Evolutionary conservation across 2,113 vertebrate species (phyloP), one percentile per base, ranked within the genome.

Genomic region (Callorhinus ursinus): DNA sequence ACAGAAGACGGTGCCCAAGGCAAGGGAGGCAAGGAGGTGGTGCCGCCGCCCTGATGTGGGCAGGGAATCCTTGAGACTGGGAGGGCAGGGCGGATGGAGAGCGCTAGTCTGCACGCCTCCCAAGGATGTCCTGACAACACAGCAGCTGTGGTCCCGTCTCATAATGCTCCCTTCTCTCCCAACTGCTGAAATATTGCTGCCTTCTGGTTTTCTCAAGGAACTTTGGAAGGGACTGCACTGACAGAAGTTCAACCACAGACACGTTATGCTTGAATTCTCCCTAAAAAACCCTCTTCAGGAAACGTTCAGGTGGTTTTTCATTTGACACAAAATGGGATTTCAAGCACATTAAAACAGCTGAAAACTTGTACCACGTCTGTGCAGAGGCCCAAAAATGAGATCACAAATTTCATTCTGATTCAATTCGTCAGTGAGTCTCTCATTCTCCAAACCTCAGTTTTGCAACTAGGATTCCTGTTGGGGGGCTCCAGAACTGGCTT

Each of bases 301-400:
- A 95, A 71, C 51, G 61, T 90, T 96, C 83, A 95, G 86, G 88
- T 95, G 82, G 13, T 92, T 88, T 96, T 90, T 55, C 2, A 1
- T 92, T 90, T 88, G 82, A 93, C 71, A 51, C 36, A 59, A 95
- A 96, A 86, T 63, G 61, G 42, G 33, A 55, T 91, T 97, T 93
- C 72, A 67, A 61, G 49, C 81, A 77, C 72, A 65, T 65, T 67
- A 84, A 81, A 92, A 19, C 46, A 86, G 59, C 36, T 88, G 67
- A 86, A 85, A 91, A 51, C 18, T 82, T 67, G 3, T 49, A 72
- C 72, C 65, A 22, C 9, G 18, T 71, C 79, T 90, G 14, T 51
- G 7, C 33, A 15, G 67, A 65, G 7, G 42, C n/a, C 46, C 22
- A 81, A 36, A 81, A n/a, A 42, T 21, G 33, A 28, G 42, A 85